Conservation (phyloP, 1,140 invertebrate species). For the Notospermus geniculatus region DNA sequence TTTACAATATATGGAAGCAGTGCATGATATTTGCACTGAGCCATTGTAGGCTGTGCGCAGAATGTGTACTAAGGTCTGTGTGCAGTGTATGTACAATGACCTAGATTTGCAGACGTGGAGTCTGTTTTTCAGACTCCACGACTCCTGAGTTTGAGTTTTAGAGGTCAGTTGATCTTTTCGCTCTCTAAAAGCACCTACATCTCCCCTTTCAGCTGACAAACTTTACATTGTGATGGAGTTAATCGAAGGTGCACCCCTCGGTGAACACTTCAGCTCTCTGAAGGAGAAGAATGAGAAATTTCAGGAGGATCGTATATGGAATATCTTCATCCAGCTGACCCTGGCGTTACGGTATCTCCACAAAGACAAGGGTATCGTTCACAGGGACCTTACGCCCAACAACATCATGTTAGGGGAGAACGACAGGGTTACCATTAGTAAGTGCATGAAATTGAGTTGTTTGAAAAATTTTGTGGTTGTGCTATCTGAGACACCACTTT, state of each 20-base stretch:
- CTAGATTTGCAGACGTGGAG: too few relatives aligned
- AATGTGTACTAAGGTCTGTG: too few relatives aligned
- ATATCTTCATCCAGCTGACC: slow-evolving; percentile 55
- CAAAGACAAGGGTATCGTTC: slow-evolving; percentile 57
- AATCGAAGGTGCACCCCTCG: slow-evolving; percentile 54
- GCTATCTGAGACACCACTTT: neutral
- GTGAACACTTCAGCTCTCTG: slow-evolving; percentile 54
- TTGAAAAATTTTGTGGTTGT: neutral
- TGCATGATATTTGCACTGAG: too few relatives aligned
- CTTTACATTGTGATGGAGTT: slow-evolving; percentile 58
- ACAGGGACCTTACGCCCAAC: slow-evolving; percentile 55
- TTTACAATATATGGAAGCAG: slow-evolving; percentile 1
- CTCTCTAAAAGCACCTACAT: too few relatives aligned
- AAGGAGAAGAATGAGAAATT: slow-evolving; percentile 54
- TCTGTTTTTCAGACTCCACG: too few relatives aligned
- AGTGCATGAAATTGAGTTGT: too few relatives aligned
- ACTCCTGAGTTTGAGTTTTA: too few relatives aligned
- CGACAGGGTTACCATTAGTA: slow-evolving; percentile 57
- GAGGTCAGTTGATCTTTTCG: too few relatives aligned
- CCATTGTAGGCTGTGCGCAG: too few relatives aligned
- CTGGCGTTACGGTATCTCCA: slow-evolving; percentile 56
- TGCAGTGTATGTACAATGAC: too few relatives aligned
- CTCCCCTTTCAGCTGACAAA: slow-evolving; percentile 33
- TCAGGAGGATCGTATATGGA: slow-evolving; percentile 53
- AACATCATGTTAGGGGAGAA: slow-evolving; percentile 58